Evolutionary conservation across 2,888 invertebrate species (phyloP), one percentile per base, ranked within the genome.

Genomic region (Macaria liturata): DNA sequence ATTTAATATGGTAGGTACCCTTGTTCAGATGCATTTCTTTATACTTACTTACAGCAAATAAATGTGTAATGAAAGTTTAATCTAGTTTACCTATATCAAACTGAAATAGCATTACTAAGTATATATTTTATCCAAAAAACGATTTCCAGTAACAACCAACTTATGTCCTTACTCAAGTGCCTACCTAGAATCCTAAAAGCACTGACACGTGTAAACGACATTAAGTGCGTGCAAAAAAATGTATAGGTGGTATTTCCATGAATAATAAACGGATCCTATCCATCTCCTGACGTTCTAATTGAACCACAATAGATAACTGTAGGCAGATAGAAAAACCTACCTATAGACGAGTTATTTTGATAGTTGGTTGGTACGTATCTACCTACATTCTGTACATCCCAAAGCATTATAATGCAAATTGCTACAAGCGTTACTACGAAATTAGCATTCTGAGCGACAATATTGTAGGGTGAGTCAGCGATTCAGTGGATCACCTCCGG

Each of bases 371-470:
- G 47, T 60, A 60, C 52, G 59, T 53, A 20, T 2, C 20, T 20
- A 20, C 20, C 20, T 20, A 20, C 20, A 20, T 57, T 54, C 9
- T 45, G 75, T 80, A 80, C 81, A 78, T 80, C 77, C 77, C 78
- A 86, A 81, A 78, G 77, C 78, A 88, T 88, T 91, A 87, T 81
- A 74, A 90, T 91, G 90, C 87, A 89, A 91, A 91, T 91, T 84
- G 86, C 78, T 86, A 88, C 88, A 86, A 81, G 88, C 84, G 84
- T 86, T 85, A 82, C 85, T 75, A 86, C 81, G 86, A 85, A 85
- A 90, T 91, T 91, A 81, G 86, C 91, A 91, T 91, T 81, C 79
- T 76, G 80, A 86, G 80, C 87, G 89, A 88, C 89, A 88, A 83
- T 86, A 87, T 84, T 82, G 85, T 81, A 80, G 72, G 77, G 79